Evolutionary conservation across 2,888 invertebrate species (phyloP), one percentile per base, ranked within the genome.

Genomic region (Clivina fossor): DNA sequence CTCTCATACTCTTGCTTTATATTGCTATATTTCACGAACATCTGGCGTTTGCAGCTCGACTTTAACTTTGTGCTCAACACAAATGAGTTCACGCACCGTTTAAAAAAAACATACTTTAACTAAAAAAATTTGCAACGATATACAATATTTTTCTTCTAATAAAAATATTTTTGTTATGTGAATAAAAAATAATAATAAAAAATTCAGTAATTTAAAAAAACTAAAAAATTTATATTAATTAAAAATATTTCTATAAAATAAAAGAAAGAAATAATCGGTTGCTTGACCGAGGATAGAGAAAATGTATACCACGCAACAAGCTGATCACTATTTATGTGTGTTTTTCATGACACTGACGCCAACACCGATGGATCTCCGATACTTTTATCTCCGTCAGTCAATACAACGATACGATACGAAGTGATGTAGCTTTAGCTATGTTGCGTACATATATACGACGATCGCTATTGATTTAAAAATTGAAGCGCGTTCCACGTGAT

Each of bases 401-500:
- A 64, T 66, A 67, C 65, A 63, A 64, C 66, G 64, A 68, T 68
- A 67, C 16, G 43, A 43, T 43, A 26, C 43, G 26, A 46, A 32
- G 46, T 32, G 32, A 20, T 32, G n/a, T n/a, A n/a, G 20, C 30
- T 49, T 20, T 41, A 18, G 41, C 22, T 44, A 24, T 48, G 55
- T 62, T 66, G 65, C 65, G 68, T 65, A n/a, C n/a, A n/a, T n/a
- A n/a, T n/a, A n/a, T n/a, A 67, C 66, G 65, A 64, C 67, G 64
- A 64, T 63, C 65, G 61, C 66, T 71, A 71, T 71, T 70, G 71
- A 71, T 71, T 71, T 70, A 70, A 70, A 69, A 67, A 70, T 71
- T 68, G 68, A 67, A 69, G 68, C 69, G 9, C 67, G 68, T 69
- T 66, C 65, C 63, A 63, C 62, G 69, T 71, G 72, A 72, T 71